These are phyloP conservation scores for Odontophorus gujanensis DNA, from an alignment of 2,113 vertebrate species.

Conservation along the genomic window DNA sequence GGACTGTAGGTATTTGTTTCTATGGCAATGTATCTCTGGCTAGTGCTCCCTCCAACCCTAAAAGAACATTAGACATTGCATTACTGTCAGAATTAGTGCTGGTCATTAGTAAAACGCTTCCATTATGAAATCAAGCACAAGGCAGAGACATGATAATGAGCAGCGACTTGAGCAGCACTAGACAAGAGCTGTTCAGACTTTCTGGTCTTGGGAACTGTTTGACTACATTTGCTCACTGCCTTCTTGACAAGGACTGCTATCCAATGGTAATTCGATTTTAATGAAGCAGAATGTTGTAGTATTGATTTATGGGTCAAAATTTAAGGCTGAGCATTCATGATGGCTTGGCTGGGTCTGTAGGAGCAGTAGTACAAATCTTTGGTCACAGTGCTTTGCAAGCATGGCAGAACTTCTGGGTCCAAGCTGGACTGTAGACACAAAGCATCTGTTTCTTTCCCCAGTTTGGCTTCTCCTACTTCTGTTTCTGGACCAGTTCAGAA, in stretches of 20 bases:
- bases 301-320: neutral
- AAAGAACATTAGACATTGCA: neutral
- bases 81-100: neutral
- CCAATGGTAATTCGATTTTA: neutral
- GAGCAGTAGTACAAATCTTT: neutral
- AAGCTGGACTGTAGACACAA: neutral
- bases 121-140: neutral
- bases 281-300: neutral
- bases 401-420: neutral
- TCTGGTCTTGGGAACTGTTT: neutral
- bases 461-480: neutral
- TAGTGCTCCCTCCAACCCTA: neutral
- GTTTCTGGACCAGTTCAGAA: neutral
- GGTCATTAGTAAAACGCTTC: neutral
- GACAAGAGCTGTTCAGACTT: neutral
- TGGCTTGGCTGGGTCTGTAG: neutral
- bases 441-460: neutral
- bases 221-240: neutral
- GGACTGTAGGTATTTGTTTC: conserved; percentile 87
- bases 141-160: neutral
- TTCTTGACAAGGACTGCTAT: neutral
- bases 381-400: neutral
- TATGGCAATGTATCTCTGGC: neutral
- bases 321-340: neutral
- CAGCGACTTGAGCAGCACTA: neutral